Evolutionary conservation across 2,888 invertebrate species (phyloP), one percentile per base, ranked within the genome.

Genomic region (Thymelicus sylvestris): DNA sequence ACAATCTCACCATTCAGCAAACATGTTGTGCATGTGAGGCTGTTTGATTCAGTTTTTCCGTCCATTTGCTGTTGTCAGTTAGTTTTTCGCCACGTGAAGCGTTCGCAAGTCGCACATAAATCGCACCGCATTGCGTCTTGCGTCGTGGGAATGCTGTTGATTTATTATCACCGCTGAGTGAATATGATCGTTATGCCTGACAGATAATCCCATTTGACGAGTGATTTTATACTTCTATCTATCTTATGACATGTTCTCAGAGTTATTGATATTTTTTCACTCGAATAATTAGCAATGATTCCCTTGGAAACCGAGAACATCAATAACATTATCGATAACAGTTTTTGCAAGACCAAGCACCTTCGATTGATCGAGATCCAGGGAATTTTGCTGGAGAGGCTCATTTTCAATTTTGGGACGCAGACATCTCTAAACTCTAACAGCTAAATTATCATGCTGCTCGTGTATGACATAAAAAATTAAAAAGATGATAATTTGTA

Each of bases 111-210:
- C 64, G 64, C 64, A 65, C 65, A 65, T 65, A 65, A 55, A 65
- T 65, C 65, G 65, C 41, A 7, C 24, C n/a, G 39, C 41, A 19
- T 19, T 19, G 19, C 19, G 19, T 19, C 7, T 24, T 10, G 55
- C 55, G 41, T 19, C 65, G 65, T 55, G 65, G 65, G 65, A 65
- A 52, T 47, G 68, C 61, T 68, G 67, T 69, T 71, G 71, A 73
- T 67, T 55, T 65, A 67, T 64, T n/a, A 12, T 47, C 19, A n/a
- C 48, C 44, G 61, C 47, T 65, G 41, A 65, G 52, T 65, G 65
- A 65, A 65, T 65, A 24, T 55, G 55, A 65, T 65, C 65, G 55
- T 55, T 65, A 65, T 41, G n/a, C 50, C 48, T n/a, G 50, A 55
- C 65, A 24, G 63, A 63, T 39, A 52, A 55, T 55, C 41, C 19